Evolutionary conservation across 1,140 invertebrate species (phyloP), one percentile per base, ranked within the genome.

Genomic region (Melitaea cinxia): DNA sequence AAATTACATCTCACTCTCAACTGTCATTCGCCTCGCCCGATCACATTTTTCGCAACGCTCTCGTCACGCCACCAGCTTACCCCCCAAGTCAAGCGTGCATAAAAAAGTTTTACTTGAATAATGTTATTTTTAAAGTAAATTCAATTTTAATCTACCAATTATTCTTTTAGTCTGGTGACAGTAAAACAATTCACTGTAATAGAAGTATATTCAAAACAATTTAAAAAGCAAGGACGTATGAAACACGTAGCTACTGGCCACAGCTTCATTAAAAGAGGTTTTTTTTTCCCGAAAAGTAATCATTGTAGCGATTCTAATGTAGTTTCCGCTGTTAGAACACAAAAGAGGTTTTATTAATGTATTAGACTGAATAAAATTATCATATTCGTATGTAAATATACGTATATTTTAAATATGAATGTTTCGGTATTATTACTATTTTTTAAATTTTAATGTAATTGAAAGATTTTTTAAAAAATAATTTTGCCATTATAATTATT

Each of bases 121-220:
- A n/a, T n/a, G n/a, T n/a, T n/a, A 9, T 53, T 33, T 12, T 4
- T n/a, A n/a, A 39, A 15, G 2, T 0, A 39, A 1, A 14, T 15
- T 39, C 6, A 14, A 6, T 39, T n/a, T n/a, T n/a, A n/a, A n/a
- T n/a, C n/a, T n/a, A 59, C 3, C 23, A 23, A 21, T 37, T 47
- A 56, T 56, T 55, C 45, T 24, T 63, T 35, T 26, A 24, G 21
- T 33, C 56, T 52, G 49, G 62, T 52, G 30, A 52, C 33, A 58
- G 30, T 65, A 39, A 65, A 58, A 23, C 23, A 26, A 52, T 65
- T 57, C 30, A 30, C 37, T 26, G 12, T 57, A 57, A 58, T 65
- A 65, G 26, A 24, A 57, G 10, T 15, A 12, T 52, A 21, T 52
- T 56, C 49, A 58, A 52, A 52, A 57, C 30, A 52, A 47, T 50